A percentile compares a stretch with the other conserved stretches of the same genome.
phyloP scores from a whole-genome alignment of 2,797 vertebrate genomes.

The Pipistrellus nathusii region DNA sequence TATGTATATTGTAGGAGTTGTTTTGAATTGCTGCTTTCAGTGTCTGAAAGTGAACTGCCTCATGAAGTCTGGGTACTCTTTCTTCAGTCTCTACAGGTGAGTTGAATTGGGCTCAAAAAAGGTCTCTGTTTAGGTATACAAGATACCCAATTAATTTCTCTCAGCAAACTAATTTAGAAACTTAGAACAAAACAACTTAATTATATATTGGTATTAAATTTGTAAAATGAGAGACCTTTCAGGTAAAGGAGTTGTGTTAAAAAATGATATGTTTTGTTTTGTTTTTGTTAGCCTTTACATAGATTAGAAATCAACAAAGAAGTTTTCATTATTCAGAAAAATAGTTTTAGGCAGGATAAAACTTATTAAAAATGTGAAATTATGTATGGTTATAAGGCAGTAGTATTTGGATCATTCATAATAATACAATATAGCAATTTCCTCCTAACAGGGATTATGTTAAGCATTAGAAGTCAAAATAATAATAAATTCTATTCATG shows the following conservation, averaged over 20 bases:
- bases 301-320: constrained; percentile 38
- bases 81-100: constrained; percentile 96
- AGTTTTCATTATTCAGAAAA: not conserved
- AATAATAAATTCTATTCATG: not conserved
- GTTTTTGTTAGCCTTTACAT: constrained; percentile 26
- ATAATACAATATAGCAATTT: not conserved
- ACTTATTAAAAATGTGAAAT: constrained; percentile 16
- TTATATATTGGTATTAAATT: constrained; percentile 47
- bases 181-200: constrained; percentile 22
- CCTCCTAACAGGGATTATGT: not conserved
- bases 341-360: constrained; percentile 41
- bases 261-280: not conserved
- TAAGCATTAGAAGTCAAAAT: not conserved
- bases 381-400: constrained; percentile 2
- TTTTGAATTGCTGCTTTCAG: constrained; percentile 97
- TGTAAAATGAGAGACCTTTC: not conserved
- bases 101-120: constrained; percentile 69
- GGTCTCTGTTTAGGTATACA: not conserved
- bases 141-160: constrained; percentile 28
- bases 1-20: constrained; percentile 94
- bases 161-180: constrained; percentile 55
- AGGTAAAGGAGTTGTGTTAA: not conserved
- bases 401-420: constrained; percentile 25
- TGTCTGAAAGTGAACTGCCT: constrained; percentile 96
- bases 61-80: constrained; percentile 95